Base-by-base conservation (phyloP, 2,888 invertebrate species). In the Poecilobothrus nobilitatus region DNA sequence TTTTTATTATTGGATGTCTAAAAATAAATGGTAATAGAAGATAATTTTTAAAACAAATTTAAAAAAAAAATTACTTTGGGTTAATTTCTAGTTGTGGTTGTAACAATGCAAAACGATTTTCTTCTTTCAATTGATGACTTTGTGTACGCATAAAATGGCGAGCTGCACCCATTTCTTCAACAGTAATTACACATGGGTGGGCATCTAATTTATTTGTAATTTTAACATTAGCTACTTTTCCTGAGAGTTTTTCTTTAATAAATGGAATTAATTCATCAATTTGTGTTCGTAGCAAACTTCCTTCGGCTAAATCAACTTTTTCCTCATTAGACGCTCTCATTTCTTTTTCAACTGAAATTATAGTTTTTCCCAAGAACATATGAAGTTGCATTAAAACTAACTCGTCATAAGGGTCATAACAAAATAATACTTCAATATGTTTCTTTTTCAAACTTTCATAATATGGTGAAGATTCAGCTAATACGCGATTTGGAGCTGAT, bases 401-500 rank as follows among this genome's bases (percentile, higher is more conserved):
- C 81, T 98, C 98, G 80, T 99, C 98, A 75, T 97, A 96, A n/a
- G 94, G 91, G 78, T 98, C 97, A 76, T 94, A 97, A 77, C 97
- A 94, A 83, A 96, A 98, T 18, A 98, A 81, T 0, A 98, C 97
- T 83, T 97, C 95, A 7, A 92, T 87, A 74, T 94, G 89, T 67
- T 89, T 89, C 77, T 91, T 90, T 78, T 93, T 94, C 20, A 98
- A 84, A 15, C 93, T 91, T 83, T 98, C 98, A 76, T 90, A 94
- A 80, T 98, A 98, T 0, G 98, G 97, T 0, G 97, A 97, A 0
- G 91, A 87, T 82, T 96, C 94, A 0, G 98, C 98, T 68, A 98
- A 84, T 70, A 89, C 87, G 34, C 98, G 95, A 79, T 95, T 97
- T 9, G 97, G 97, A 18, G 97, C 94, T 44, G 95, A 92, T 73